Base-by-base conservation (phyloP, 92 coral and sea anemone genomes). In the Scolanthus callimorphus region DNA sequence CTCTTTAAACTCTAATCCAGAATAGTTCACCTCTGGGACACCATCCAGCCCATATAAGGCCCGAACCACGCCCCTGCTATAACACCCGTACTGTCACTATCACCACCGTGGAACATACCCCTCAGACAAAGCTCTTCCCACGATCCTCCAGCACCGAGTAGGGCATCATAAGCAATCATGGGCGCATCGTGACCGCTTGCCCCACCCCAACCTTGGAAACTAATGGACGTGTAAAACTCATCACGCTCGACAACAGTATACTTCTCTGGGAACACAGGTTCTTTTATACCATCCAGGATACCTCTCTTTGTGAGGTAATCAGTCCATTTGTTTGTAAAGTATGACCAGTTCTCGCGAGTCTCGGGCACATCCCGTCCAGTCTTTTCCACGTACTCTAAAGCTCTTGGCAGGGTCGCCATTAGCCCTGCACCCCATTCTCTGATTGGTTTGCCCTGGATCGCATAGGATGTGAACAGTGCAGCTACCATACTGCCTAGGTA, bases 51-150 rank as follows among this genome's bases (percentile, higher is more conserved):
- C 97, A 76, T 83, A 79, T 20, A 83, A 1, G 11, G 79, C 89
- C 91, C 97, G 88, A 88, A 91, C 97, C 97, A 91, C 19, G 97
- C 97, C 17, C 85, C 97, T 15, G 97, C 97, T 29, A 91, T 88
- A 17, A 83, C 96, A 8, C 86, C 97, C 1, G 97, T 91, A 56
- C 96, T 91, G 61, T 91, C 97, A 38, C 96, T 83, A 53, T 91
- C 97, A 20, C 97, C 97, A 0, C 96, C 82, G 41, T 91, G 97
- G 55, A 91, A 82, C 96, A 91, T 73, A 6, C 76, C 90, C 4
- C 97, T 82, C 47, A 63, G 55, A 72, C 97, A 91, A 25, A 91
- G 77, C 86, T 88, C 91, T 13, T 77, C 66, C 97, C 97, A 91
- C n/a, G 91, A 83, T 20, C 49, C 63, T 20, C 85, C 82, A 2